Conservation (phyloP, 1,140 invertebrate genomes). For the Carcinoscorpius rotundicauda region DNA sequence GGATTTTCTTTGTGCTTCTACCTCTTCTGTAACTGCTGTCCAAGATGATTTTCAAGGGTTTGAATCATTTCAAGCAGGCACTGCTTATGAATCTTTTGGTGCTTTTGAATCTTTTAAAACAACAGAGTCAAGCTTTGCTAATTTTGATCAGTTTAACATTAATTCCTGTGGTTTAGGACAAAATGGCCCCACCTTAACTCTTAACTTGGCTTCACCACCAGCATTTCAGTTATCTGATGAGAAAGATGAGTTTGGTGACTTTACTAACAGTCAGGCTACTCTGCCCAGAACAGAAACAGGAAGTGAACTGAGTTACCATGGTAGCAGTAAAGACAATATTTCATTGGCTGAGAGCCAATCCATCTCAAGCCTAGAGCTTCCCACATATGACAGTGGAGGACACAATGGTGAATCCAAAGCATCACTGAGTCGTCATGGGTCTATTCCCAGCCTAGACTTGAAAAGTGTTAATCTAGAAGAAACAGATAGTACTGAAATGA, state of each 20-base stretch:
- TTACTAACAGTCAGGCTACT: conserved; percentile 29
- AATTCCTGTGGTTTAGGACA: background rate
- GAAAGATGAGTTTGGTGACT: conserved; percentile 47
- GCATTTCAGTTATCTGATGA: conserved; percentile 17
- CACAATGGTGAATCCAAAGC: conserved; percentile 23
- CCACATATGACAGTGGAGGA: conserved; percentile 29
- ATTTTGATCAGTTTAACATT: conserved; percentile 13
- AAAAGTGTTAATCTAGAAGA: conserved; percentile 33
- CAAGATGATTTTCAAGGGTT: conserved; percentile 3
- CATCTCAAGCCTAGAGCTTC: conserved; percentile 36
- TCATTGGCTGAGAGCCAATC: conserved; percentile 32
- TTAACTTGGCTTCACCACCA: conserved; percentile 8
- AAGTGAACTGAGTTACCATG: background rate
- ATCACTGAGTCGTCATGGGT: conserved; percentile 36
- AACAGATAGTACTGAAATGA: conserved; percentile 24
- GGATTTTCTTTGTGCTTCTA: conserved; percentile 17
- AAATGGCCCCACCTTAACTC: background rate
- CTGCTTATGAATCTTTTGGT: background rate
- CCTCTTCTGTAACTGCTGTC: background rate
- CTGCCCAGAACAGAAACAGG: conserved; percentile 23
- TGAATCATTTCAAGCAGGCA: background rate
- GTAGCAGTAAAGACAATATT: conserved; percentile 19
- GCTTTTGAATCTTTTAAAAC: background rate
- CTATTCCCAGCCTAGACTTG: conserved; percentile 40
- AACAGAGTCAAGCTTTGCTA: conserved; percentile 9